A percentile compares a stretch with the other conserved stretches of the same genome.
Evolutionary conservation across 2,113 vertebrate genomes (phyloP).

Genomic region (Dissostichus mawsoni): DNA sequence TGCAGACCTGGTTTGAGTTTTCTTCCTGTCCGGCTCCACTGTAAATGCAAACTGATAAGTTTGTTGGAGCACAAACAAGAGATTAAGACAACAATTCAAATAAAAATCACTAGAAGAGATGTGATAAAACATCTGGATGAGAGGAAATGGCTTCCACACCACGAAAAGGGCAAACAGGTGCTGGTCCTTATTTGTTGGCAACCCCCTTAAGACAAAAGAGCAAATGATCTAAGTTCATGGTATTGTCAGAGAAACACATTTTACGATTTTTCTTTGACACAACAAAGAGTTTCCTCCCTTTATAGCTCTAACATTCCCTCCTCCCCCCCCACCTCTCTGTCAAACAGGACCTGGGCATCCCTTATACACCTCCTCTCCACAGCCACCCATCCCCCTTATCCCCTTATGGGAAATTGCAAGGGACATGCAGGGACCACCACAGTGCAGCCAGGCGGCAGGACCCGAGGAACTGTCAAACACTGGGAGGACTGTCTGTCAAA

Average conservation of each 20-base stretch:
- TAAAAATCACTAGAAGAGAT: conserved; percentile 36
- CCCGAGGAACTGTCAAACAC: conserved; percentile 81
- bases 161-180: conserved; percentile 48
- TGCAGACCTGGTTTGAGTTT: conserved; percentile 31
- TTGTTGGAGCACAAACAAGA: conserved; percentile 20
- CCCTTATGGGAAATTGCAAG: conserved; percentile 58
- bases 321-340: conserved; percentile 35
- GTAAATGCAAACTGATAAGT: conserved; percentile 49
- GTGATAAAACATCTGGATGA: conserved; percentile 41
- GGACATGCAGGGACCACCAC: conserved; percentile 75
- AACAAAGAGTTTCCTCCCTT: conserved; percentile 26
- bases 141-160: conserved; percentile 48
- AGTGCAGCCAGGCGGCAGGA: conserved; percentile 62
- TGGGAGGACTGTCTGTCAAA: conserved; percentile 77
- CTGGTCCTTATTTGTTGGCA: conserved; percentile 16
- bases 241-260: conserved; percentile 16
- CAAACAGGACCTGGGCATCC: conserved; percentile 60
- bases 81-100: conserved; percentile 32
- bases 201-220: background rate
- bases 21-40: conserved; percentile 23
- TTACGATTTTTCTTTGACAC: conserved; percentile 13
- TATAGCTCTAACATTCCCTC: conserved; percentile 6
- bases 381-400: conserved; percentile 58
- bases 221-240: background rate
- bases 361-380: conserved; percentile 41